A percentile compares a stretch with the other conserved stretches of the same genome.
phyloP scores from a whole-genome alignment of 2,797 vertebrate species.

The Cichlasoma orientale region DNA sequence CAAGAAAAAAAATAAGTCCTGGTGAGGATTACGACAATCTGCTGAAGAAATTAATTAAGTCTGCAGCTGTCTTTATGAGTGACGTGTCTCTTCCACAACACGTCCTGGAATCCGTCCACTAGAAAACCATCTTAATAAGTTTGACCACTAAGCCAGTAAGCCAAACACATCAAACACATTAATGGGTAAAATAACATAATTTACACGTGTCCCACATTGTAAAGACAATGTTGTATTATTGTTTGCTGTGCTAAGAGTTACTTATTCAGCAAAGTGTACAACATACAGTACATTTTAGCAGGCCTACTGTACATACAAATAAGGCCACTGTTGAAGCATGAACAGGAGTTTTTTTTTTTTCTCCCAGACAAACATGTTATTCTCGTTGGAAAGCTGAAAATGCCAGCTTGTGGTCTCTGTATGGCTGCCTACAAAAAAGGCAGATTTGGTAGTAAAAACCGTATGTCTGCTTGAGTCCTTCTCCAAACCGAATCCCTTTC shows the following conservation, averaged over 20 bases:
- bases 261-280: slow-evolving; percentile 37
- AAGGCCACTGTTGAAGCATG: slow-evolving; percentile 49
- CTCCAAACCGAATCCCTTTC: slow-evolving; percentile 17
- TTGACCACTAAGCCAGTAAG: slow-evolving; percentile 42
- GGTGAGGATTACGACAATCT: slow-evolving; percentile 18
- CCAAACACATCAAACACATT: slow-evolving; percentile 56
- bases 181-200: slow-evolving; percentile 43
- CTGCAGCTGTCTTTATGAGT: slow-evolving; percentile 42
- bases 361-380: slow-evolving; percentile 73
- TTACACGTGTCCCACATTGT: slow-evolving; percentile 43
- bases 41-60: slow-evolving; percentile 40
- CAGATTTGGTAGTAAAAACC: slow-evolving; percentile 59
- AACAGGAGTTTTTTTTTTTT: slow-evolving; percentile 50
- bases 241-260: slow-evolving; percentile 25
- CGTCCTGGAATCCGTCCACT: slow-evolving; percentile 51
- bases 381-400: slow-evolving; percentile 61
- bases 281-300: slow-evolving; percentile 33
- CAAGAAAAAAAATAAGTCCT: not conserved
- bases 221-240: slow-evolving; percentile 51
- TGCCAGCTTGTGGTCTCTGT: slow-evolving; percentile 62
- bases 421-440: slow-evolving; percentile 47
- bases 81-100: slow-evolving; percentile 42
- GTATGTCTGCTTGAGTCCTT: slow-evolving; percentile 41
- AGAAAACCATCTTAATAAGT: slow-evolving; percentile 46
- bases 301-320: slow-evolving; percentile 38